Base-by-base conservation (phyloP, 2,113 vertebrate species). In the Leucosticte australis region DNA sequence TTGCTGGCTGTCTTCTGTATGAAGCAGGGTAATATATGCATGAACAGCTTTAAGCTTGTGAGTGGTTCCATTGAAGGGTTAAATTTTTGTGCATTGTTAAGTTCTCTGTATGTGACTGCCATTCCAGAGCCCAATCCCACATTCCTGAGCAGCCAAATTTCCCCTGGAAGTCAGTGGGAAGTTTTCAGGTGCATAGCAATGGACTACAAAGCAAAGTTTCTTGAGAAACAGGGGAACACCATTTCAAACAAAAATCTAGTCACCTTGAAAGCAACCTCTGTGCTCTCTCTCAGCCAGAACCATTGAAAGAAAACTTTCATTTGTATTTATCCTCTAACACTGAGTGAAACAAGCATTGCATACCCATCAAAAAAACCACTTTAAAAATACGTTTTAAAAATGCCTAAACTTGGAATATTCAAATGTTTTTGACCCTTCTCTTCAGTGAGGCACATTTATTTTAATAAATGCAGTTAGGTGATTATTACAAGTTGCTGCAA, bases 121-220 rank as follows among this genome's bases (percentile, higher is more conserved):
- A 90, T 90, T 89, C 86, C 17, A 5, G 89, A 90, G 92, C 57
- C 90, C 76, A 79, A 82, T 93, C 57, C 53, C 2, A 3, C 88
- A 96, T 97, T 96, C 92, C 88, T 96, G 64, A 86, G 86, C 65
- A 84, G 94, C 76, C 93, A 89, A 89, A 94, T 97, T 96, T 95
- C 65, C 79, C 76, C 90, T 93, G 80, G 80, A 96, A 94, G 80
- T 92, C 93, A 90, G 86, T 92, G 80, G 88, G 73, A 95, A 93
- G 69, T 94, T 94, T 96, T 94, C 95, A 96, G 94, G 92, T 96
- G 86, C 83, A 84, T 26, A 87, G 92, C 44, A 90, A 81, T 85
- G 69, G 44, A 42, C 60, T 83, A 77, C 90, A 92, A 93, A 93
- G 89, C 41, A 46, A 39, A 80, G 56, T 68, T 90, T 89, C 90